Base-by-base conservation (phyloP, 2,113 vertebrate genomes). In the Nestor notabilis region DNA sequence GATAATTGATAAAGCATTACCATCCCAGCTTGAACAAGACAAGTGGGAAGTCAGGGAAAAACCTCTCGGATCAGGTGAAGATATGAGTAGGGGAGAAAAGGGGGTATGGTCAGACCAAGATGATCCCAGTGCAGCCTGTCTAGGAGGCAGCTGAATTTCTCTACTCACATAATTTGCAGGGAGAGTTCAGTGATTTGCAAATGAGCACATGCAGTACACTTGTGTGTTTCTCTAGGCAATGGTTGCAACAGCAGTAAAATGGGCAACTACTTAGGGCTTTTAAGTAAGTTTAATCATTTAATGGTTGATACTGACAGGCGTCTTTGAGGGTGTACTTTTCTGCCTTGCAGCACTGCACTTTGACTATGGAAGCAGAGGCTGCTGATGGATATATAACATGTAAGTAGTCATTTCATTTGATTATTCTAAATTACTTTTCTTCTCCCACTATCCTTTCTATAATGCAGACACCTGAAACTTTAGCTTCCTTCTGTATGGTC, bases 351-450 rank as follows among this genome's bases (percentile, higher is more conserved):
- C 96, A 97, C 98, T 99, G 98, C 98, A 98, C 98, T 98, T 98
- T 98, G 98, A 98, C 98, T 98, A 98, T 99, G 98, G 99, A 99
- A 98, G 99, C 99, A 98, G 99, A 99, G 97, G 95, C 98, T 98
- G 97, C 98, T 46, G 98, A 99, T 98, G 99, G 98, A 98, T 99
- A 99, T 98, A 98, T 98, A 98, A 98, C 99, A 53, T 99, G 99
- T 99, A 99, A 99, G 99, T 99, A 97, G 91, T 97, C 28, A 31
- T 96, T 98, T 97, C 68, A 83, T 96, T 97, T 95, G 77, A 94
- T 93, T 97, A 76, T 97, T 82, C 58, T 83, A 58, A 83, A 68
- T 95, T 75, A 71, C 49, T 66, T 82, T 92, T 56, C 78, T 92
- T 94, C 87, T 64, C 31, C 65, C 56, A 0, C 65, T 95, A 3